phyloP scores from a whole-genome alignment of 1,140 invertebrate species.

The Halictus rubicundus region DNA sequence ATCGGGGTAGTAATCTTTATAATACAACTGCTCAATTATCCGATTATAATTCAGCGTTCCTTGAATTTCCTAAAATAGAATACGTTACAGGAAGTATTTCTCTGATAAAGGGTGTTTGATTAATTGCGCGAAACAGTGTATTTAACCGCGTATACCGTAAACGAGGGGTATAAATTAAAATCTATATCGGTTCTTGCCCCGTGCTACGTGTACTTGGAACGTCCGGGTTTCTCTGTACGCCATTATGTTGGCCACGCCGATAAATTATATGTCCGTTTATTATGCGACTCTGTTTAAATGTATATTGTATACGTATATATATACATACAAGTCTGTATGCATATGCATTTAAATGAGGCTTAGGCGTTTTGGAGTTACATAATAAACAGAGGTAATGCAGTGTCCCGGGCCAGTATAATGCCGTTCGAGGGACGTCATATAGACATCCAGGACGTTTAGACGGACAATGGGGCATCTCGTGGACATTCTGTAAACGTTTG shows the following conservation, averaged over 20 bases:
- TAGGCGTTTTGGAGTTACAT: conserved; percentile 38
- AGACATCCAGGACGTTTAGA: conserved; percentile 57
- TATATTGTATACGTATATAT: no score
- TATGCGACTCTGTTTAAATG: conserved; percentile 22
- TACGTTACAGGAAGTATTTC: no score
- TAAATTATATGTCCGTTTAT: conserved; percentile 41
- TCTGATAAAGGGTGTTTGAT: no score
- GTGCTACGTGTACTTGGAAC: neutral
- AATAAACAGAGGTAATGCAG: conserved; percentile 60
- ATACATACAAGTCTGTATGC: no score
- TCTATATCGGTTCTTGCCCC: neutral
- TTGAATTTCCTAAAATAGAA: no score
- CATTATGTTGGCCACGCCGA: conserved; percentile 20
- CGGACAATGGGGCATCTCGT: conserved; percentile 58
- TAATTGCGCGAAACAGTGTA: neutral
- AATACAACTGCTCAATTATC: no score
- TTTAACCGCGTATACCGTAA: neutral
- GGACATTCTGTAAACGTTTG: conserved; percentile 64
- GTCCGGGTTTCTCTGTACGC: neutral
- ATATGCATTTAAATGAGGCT: conserved; percentile 56
- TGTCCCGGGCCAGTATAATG: conserved; percentile 51
- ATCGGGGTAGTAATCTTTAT: no score
- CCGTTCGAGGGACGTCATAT: conserved; percentile 40
- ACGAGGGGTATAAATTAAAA: neutral
- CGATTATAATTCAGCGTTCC: no score